Evolutionary conservation across 2,888 invertebrate species (phyloP).

Genomic region (Arrhopalites spinosus): DNA sequence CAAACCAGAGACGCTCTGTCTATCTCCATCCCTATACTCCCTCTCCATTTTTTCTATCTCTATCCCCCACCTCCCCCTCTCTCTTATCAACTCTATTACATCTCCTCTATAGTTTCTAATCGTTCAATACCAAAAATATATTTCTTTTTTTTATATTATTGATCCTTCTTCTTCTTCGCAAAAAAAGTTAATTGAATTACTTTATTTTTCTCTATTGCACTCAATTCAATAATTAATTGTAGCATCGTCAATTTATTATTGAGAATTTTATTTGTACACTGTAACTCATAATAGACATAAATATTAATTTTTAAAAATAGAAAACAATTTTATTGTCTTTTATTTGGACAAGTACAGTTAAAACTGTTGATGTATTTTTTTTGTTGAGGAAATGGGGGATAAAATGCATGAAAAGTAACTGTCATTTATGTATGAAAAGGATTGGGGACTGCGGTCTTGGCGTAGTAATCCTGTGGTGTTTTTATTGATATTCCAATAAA

Average conservation of each 20-base stretch:
- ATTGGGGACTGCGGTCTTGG: background rate
- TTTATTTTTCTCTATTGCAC: too few relatives aligned
- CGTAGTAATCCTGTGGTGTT: constrained; percentile 14
- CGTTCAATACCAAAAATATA: background rate
- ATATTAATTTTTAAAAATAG: too few relatives aligned
- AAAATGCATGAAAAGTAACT: constrained; percentile 15
- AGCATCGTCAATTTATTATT: too few relatives aligned
- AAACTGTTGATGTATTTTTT: too few relatives aligned
- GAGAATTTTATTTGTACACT: too few relatives aligned
- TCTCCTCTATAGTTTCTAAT: background rate
- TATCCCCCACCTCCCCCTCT: background rate
- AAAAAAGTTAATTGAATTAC: too few relatives aligned
- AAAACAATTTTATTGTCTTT: background rate
- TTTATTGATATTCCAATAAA: constrained; percentile 21
- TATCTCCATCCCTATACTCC: background rate
- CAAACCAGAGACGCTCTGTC: constrained; percentile 40
- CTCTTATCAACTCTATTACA: background rate
- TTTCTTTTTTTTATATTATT: background rate
- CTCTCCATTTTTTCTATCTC: background rate
- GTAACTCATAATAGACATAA: too few relatives aligned
- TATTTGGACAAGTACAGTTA: background rate
- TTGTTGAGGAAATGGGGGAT: constrained; percentile 9
- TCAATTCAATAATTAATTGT: too few relatives aligned
- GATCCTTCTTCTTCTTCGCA: background rate
- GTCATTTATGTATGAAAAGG: background rate